Base-by-base conservation (phyloP, 2,797 vertebrate species). In the Microctenopoma stevenorrisi region DNA sequence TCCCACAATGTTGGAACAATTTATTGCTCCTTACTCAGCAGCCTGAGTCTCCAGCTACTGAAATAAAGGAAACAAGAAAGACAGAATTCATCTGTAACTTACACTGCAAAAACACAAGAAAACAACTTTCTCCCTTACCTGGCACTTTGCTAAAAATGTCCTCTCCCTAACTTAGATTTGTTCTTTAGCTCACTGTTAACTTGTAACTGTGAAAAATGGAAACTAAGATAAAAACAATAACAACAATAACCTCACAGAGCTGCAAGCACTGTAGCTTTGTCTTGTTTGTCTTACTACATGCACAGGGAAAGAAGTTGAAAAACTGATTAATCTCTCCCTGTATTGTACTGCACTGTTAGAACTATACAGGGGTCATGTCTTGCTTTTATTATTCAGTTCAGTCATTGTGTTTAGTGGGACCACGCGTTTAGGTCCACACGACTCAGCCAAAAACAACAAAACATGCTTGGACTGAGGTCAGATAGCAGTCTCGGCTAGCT, bases 391-490 rank as follows among this genome's bases (percentile, higher is more conserved):
- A 43, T 64, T 59, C 53, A 72, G 7, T 59, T 30, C 59, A 1
- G 18, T 65, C 67, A 18, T 18, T 18, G 18, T 18, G 18, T 18
- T 18, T 18, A 18, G 18, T 18, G 18, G 18, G 18, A 18, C 18
- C 18, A 18, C 18, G 18, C 18, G 18, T 18, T 18, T 18, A 18
- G 18, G 18, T 18, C 18, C 18, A 18, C 18, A 18, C 18, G 18
- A 18, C 18, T 18, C 18, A 18, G 48, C 49, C 49, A 52, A 38
- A 11, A 69, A 64, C 5, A 33, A 33, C 3, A 33, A 33, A 33
- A 25, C 25, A 13, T 47, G 10, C 46, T 48, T 67, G 38, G 44
- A 68, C 47, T 46, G 28, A 47, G 55, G 67, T 88, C 64, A 80
- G 64, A 75, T 46, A 46, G 63, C 49, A 10, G 54, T 70, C 63